A percentile compares a stretch with the other conserved stretches of the same genome.
These are phyloP conservation scores for Urocynchramus pylzowi DNA, from an alignment of 2,113 vertebrate species.

Conservation along the genomic window DNA sequence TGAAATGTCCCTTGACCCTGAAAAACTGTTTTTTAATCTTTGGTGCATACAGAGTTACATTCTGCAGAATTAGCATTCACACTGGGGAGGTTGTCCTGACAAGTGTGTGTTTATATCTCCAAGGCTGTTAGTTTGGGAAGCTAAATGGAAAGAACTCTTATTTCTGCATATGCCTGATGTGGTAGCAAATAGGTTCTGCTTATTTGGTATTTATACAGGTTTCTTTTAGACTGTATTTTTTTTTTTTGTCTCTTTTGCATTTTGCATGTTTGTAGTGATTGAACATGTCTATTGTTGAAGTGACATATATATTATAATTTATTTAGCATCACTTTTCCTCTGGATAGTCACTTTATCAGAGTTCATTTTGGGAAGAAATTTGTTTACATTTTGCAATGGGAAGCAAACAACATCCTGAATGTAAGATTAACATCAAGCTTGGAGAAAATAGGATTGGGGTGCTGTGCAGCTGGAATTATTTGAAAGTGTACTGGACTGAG, in stretches of 20 bases:
- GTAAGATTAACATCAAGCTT: not conserved
- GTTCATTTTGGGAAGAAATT: not conserved
- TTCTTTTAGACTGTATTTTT: not conserved
- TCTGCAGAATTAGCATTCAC: constrained; percentile 51
- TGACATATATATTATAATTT: not conserved
- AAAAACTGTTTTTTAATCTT: constrained; percentile 30
- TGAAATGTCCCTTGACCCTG: constrained; percentile 6
- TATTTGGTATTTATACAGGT: constrained; percentile 21
- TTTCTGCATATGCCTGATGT: constrained; percentile 30
- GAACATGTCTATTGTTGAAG: not conserved
- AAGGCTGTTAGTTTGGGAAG: constrained; percentile 47
- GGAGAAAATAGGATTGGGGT: constrained; percentile 5
- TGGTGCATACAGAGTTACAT: not conserved
- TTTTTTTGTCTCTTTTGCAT: not conserved
- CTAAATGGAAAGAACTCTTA: constrained; percentile 45
- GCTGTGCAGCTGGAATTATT: not conserved
- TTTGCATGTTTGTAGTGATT: not conserved
- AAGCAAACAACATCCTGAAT: not conserved
- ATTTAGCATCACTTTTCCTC: not conserved
- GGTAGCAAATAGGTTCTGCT: not conserved
- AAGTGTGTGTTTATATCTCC: constrained; percentile 39
- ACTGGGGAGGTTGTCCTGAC: constrained; percentile 41
- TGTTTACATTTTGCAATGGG: not conserved
- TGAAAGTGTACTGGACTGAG: not conserved
- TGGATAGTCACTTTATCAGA: not conserved